These are phyloP conservation scores for Anas bernieri DNA, from an alignment of 2,797 vertebrate genomes.

Conservation along the genomic window DNA sequence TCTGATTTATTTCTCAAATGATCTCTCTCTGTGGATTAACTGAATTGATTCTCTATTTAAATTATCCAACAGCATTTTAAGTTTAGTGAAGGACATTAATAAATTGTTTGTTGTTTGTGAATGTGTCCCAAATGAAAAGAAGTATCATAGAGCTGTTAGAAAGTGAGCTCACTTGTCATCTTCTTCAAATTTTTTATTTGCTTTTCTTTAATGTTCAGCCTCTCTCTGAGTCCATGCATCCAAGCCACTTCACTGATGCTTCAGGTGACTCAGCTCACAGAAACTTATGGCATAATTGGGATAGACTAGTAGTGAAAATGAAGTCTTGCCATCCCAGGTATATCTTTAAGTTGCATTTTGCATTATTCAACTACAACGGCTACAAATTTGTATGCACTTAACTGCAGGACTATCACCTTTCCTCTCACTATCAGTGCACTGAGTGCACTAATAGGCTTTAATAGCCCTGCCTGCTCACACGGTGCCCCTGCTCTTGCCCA, in stretches of 20 bases:
- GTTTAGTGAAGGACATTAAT: constrained; percentile 16
- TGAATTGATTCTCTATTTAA: constrained; percentile 45
- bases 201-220: neutral
- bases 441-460: neutral
- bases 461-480: neutral
- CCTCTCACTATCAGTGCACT: neutral
- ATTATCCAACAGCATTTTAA: constrained; percentile 43
- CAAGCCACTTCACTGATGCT: neutral
- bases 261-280: neutral
- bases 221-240: neutral
- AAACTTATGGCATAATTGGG: neutral
- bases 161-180: constrained; percentile 14
- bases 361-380: neutral
- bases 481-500: neutral
- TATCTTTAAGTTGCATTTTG: neutral
- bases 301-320: neutral
- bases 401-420: neutral
- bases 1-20: neutral
- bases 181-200: constrained; percentile 36
- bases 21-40: constrained; percentile 5
- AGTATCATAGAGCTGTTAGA: constrained; percentile 7
- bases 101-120: constrained; percentile 51
- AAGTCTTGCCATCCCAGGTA: neutral
- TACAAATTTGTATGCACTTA: neutral
- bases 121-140: constrained; percentile 49